These are phyloP conservation scores for Brachystomella parvula DNA, from an alignment of 1,140 invertebrate genomes.

Conservation along the genomic window DNA sequence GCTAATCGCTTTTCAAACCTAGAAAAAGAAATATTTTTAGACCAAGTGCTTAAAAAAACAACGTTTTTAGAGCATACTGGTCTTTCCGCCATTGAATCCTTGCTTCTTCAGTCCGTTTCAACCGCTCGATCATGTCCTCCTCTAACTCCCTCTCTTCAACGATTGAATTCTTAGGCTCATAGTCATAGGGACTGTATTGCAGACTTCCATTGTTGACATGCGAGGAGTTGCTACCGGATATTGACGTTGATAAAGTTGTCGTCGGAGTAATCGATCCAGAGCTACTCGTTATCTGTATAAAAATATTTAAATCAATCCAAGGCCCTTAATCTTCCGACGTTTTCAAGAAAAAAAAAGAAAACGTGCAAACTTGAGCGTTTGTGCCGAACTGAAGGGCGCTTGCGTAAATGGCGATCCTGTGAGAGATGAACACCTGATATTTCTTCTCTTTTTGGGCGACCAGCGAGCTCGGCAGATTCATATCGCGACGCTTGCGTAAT, in stretches of 20 bases:
- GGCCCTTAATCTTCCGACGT: too few relatives aligned
- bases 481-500: too few relatives aligned
- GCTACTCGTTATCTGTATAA: constrained; percentile 10
- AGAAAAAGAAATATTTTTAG: constrained; percentile 32
- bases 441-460: too few relatives aligned
- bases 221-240: constrained; percentile 1
- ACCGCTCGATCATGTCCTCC: constrained; percentile 26
- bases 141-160: constrained; percentile 32
- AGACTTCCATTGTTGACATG: not conserved
- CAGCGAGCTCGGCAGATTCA: too few relatives aligned
- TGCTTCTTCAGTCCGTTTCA: constrained; percentile 32
- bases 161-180: not conserved
- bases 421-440: too few relatives aligned
- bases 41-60: constrained; percentile 3
- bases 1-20: constrained; percentile 66
- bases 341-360: not conserved
- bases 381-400: too few relatives aligned
- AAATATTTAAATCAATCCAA: too few relatives aligned
- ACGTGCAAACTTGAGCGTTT: not conserved
- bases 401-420: too few relatives aligned
- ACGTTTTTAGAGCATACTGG: constrained; percentile 23
- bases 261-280: not conserved
- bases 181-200: not conserved
- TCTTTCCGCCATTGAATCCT: constrained; percentile 33
- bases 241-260: constrained; percentile 5